Evolutionary conservation across 2,888 invertebrate species (phyloP).

Genomic region (Phengaris alcon): DNA sequence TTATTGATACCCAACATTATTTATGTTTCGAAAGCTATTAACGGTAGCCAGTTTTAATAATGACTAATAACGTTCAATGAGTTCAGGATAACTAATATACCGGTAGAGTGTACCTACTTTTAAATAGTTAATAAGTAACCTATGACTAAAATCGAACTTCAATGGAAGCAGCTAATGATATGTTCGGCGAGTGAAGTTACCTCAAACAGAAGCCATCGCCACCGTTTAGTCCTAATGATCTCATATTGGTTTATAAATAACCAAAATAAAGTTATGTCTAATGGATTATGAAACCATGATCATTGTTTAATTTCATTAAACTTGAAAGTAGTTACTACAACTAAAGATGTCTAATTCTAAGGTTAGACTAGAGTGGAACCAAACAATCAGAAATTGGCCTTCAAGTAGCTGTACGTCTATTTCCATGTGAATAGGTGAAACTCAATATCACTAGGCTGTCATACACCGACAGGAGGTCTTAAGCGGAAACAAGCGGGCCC

Average conservation of each 20-base stretch:
- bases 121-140: constrained; percentile 41
- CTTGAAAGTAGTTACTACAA: too few relatives aligned
- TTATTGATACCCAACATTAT: constrained; percentile 26
- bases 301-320: too few relatives aligned
- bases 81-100: constrained; percentile 59
- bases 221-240: not conserved
- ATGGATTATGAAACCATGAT: not conserved
- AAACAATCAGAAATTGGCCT: not conserved
- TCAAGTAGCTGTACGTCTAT: not conserved
- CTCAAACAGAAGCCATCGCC: not conserved
- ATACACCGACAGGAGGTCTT: constrained; percentile 56
- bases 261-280: not conserved
- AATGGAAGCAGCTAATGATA: constrained; percentile 49
- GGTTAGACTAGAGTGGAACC: too few relatives aligned
- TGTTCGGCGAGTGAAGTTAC: not conserved
- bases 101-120: constrained; percentile 47
- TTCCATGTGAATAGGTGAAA: constrained; percentile 32
- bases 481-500: constrained; percentile 56
- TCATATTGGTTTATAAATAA: not conserved
- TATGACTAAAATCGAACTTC: constrained; percentile 46
- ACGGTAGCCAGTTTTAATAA: constrained; percentile 72
- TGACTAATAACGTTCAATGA: constrained; percentile 67
- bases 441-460: constrained; percentile 50
- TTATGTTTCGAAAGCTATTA: constrained; percentile 43
- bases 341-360: too few relatives aligned